A percentile compares a stretch with the other conserved stretches of the same genome.
phyloP scores from a whole-genome alignment of 2,113 vertebrate species.

The Ciconia maguari region DNA sequence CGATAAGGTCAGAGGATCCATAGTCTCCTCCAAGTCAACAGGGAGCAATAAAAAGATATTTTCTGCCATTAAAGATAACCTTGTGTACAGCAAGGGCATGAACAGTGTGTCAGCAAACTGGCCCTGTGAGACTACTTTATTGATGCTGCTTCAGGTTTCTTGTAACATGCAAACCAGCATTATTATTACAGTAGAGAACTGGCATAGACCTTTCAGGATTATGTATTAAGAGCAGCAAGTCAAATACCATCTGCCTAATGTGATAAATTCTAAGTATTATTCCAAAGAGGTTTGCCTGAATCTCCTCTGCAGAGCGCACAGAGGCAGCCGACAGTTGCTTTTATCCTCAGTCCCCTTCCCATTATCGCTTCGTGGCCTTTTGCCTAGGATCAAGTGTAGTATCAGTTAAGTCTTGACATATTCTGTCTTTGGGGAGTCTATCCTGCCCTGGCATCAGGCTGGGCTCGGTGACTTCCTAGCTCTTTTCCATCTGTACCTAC shows the following conservation, averaged over 20 bases:
- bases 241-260: slow-evolving; percentile 7
- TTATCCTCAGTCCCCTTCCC: not conserved
- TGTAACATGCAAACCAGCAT: not conserved
- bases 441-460: not conserved
- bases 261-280: not conserved
- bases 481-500: not conserved
- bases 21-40: not conserved
- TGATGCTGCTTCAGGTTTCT: slow-evolving; percentile 18
- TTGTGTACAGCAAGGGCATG: not conserved
- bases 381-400: not conserved
- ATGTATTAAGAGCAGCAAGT: not conserved
- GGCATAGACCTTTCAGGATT: slow-evolving; percentile 27
- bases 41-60: slow-evolving; percentile 19
- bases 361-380: not conserved
- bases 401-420: not conserved
- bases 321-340: not conserved
- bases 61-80: slow-evolving; percentile 30
- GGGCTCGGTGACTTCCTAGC: not conserved
- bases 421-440: not conserved
- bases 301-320: not conserved
- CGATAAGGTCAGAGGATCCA: slow-evolving; percentile 11
- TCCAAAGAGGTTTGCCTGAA: not conserved
- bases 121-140: not conserved
- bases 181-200: not conserved
- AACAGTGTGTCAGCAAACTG: not conserved